Conservation (phyloP, 2,797 vertebrate species). For the Notolepis coatsorum region DNA sequence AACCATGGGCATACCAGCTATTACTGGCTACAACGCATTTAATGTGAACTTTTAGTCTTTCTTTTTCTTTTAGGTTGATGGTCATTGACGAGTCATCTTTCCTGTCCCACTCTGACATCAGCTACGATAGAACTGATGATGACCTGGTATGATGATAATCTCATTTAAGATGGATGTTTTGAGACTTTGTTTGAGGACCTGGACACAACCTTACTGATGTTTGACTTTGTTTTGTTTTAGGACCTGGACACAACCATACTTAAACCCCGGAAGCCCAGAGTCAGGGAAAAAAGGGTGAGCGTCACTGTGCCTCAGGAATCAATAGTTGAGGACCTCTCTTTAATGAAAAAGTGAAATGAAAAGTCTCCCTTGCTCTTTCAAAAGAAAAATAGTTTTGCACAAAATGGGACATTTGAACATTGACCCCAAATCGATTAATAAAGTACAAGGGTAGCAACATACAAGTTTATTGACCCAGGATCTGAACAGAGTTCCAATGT, state of each 20-base stretch:
- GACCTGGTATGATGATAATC: constrained; percentile 69
- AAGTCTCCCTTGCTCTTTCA: too few species aligned
- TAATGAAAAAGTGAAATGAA: too few species aligned
- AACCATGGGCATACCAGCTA: too few species aligned
- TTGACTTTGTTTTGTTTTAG: constrained; percentile 60
- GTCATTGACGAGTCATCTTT: constrained; percentile 76
- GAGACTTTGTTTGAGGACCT: neutral
- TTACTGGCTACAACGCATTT: too few species aligned
- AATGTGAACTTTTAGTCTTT: neutral
- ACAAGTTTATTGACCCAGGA: too few species aligned
- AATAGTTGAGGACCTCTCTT: too few species aligned
- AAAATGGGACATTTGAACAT: too few species aligned
- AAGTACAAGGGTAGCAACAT: too few species aligned
- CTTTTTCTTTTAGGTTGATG: constrained; percentile 63
- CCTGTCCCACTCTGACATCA: constrained; percentile 84
- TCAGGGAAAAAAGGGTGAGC: constrained; percentile 81
- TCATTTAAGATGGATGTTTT: neutral
- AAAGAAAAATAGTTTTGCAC: too few species aligned
- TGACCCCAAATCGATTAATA: too few species aligned
- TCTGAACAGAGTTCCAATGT: too few species aligned
- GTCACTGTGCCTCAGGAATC: too few species aligned
- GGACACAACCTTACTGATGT: neutral
- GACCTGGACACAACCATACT: constrained; percentile 73
- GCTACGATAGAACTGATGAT: constrained; percentile 83
- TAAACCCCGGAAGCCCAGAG: constrained; percentile 81